Evolutionary conservation across 1,140 invertebrate species (phyloP).

Genomic region (Zelostemma sp.): DNA sequence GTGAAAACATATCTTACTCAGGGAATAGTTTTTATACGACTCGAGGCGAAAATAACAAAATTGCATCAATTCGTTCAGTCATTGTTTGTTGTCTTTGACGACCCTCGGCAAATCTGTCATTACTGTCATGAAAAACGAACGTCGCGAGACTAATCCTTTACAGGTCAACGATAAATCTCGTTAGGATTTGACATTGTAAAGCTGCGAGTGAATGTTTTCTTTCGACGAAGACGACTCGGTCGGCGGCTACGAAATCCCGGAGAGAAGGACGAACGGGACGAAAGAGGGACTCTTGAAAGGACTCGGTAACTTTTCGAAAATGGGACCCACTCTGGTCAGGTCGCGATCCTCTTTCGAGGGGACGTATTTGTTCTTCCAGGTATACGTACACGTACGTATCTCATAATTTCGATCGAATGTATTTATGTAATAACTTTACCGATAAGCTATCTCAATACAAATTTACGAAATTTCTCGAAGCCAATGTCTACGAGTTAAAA

Average conservation of each 20-base stretch:
- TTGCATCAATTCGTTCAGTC: too few relatives aligned
- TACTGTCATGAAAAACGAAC: too few relatives aligned
- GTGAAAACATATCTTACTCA: background rate
- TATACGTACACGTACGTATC: conserved; percentile 28
- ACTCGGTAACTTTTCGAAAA: conserved; percentile 11
- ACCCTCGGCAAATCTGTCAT: too few relatives aligned
- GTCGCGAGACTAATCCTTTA: too few relatives aligned
- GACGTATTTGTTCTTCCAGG: conserved; percentile 39
- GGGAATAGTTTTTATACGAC: background rate
- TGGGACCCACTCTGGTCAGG: conserved; percentile 10
- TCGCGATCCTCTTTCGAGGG: conserved; percentile 6
- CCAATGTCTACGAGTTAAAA: conserved; percentile 17
- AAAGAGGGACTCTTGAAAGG: background rate
- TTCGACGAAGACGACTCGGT: too few relatives aligned
- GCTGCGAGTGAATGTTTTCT: too few relatives aligned
- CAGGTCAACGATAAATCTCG: too few relatives aligned
- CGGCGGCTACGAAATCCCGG: conserved; percentile 7
- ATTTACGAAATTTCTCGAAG: conserved; percentile 11
- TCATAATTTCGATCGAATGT: background rate
- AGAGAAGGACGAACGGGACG: conserved; percentile 8
- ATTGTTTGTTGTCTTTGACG: too few relatives aligned
- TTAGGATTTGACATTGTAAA: too few relatives aligned
- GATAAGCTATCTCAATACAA: conserved; percentile 17
- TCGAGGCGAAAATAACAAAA: too few relatives aligned
- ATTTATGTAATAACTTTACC: background rate